These are phyloP conservation scores for Mycetomoellerius zeteki DNA, from an alignment of 1,140 invertebrate genomes.

Conservation along the genomic window DNA sequence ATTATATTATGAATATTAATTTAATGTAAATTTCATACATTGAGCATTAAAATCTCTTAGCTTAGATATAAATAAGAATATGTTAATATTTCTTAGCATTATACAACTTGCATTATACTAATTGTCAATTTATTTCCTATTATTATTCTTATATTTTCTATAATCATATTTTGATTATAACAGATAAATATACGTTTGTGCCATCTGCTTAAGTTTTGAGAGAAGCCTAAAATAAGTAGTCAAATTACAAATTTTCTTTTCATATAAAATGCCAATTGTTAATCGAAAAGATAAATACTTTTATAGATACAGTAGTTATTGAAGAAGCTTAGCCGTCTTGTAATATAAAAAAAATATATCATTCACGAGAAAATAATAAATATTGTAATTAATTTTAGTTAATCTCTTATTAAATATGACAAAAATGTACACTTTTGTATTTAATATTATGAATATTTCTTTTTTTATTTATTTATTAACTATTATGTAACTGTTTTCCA, in stretches of 20 bases:
- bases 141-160: neutral
- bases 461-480: neutral
- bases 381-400: neutral
- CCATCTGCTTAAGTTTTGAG: neutral
- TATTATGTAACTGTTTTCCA: neutral
- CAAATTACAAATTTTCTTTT: neutral
- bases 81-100: conserved; percentile 34
- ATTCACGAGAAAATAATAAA: neutral
- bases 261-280: neutral
- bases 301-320: conserved; percentile 8
- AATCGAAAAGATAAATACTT: conserved; percentile 2
- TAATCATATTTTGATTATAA: conserved; percentile 26
- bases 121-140: neutral
- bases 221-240: neutral
- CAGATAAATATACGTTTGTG: neutral
- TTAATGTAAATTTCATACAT: conserved; percentile 30
- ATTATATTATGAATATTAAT: conserved; percentile 5
- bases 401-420: neutral
- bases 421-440: neutral
- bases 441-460: neutral
- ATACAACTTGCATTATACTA: conserved; percentile 12
- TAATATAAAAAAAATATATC: neutral
- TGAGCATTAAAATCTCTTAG: conserved; percentile 17
- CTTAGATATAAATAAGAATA: conserved; percentile 25
- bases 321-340: neutral